Base-by-base conservation (phyloP, 2,888 invertebrate species). In the Deilephila porcellus region DNA sequence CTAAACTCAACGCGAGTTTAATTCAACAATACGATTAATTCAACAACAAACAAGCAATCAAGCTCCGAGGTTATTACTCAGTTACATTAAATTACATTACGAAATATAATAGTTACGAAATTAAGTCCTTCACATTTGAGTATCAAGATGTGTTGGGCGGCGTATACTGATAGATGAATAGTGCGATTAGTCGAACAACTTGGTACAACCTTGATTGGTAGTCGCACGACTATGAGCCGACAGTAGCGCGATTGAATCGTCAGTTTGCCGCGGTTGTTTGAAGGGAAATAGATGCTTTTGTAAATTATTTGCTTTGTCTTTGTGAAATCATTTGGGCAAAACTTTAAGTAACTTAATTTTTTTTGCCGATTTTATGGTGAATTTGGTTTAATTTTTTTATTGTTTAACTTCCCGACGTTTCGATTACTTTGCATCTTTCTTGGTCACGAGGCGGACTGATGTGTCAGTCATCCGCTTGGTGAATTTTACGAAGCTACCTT, bases 191-290 rank as follows among this genome's bases (percentile, higher is more conserved):
- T 85, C 79, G 87, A 83, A 85, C 85, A 83, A 86, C 78, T 85
- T 82, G 76, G 82, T 85, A 86, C 86, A 86, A 83, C 86, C 88
- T 88, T 90, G 91, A 90, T 90, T 87, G 86, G 88, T 90, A 83
- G 83, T 78, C 76, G 83, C 79, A 82, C 81, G 85, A 85, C 82
- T 82, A 83, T 82, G 76, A 82, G 74, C 78, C 85, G 83, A 87
- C 85, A 80, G 77, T 81, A 72, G 80, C 75, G 73, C 82, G 81
- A 84, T 83, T 81, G 79, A 81, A 82, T 81, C 80, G 76, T 80
- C 62, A 71, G 45, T 60, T 62, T 70, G 29, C 53, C 37, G 29
- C 29, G 25, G 64, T 17, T 56, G 37, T 20, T 20, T 56, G 53
- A 19, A 37, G 37, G 17, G 14, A 6, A 34, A 37, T 45, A 14